Conservation (phyloP, 2,797 vertebrate species). For the Syncerus caffer region DNA sequence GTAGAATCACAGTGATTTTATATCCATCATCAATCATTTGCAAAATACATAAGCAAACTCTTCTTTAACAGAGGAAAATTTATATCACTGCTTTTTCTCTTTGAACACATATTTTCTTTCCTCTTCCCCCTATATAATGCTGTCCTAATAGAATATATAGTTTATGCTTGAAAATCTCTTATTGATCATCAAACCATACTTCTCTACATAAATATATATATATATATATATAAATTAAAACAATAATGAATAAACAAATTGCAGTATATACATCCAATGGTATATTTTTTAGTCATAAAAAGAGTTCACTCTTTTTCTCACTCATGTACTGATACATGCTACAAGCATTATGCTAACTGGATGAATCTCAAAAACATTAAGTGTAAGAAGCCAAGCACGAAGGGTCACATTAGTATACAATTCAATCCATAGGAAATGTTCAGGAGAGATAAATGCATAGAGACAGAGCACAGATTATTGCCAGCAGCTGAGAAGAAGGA, state of each 20-base stretch:
- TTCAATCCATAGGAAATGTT: not conserved
- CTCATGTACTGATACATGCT: not conserved
- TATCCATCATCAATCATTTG: not conserved
- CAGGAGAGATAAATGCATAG: not conserved
- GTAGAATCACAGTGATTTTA: not conserved
- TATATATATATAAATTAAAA: not conserved
- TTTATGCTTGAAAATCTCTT: conserved; percentile 26
- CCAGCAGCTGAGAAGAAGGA: not conserved
- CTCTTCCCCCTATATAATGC: not conserved
- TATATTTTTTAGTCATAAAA: not conserved
- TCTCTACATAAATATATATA: not conserved
- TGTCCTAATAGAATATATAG: not conserved
- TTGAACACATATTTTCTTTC: conserved; percentile 4
- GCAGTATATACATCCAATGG: not conserved
- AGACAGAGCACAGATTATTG: not conserved
- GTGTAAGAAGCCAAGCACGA: not conserved
- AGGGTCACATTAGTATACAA: not conserved
- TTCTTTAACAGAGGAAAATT: not conserved
- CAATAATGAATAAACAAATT: not conserved
- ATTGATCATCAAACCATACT: not conserved
- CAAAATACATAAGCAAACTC: not conserved
- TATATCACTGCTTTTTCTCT: not conserved
- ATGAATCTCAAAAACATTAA: not conserved
- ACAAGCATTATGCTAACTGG: not conserved
- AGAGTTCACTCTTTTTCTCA: not conserved